Conservation (phyloP, 2,888 invertebrate species). For the Oscheius sp. region DNA sequence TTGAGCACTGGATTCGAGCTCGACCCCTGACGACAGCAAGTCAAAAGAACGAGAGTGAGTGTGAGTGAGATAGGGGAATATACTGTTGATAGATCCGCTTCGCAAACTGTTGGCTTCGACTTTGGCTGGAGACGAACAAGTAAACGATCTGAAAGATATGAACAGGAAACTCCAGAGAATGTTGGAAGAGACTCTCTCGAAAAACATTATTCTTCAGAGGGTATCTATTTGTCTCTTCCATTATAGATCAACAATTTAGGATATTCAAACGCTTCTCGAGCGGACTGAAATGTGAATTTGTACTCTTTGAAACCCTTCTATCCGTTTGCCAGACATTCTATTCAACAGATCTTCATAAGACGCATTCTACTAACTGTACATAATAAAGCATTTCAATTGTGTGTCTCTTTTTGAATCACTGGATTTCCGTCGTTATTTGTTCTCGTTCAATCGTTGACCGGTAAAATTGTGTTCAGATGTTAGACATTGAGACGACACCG, state of each 20-base stretch:
- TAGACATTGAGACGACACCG: constrained; percentile 4
- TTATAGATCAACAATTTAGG: constrained; percentile 39
- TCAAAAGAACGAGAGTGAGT: constrained; percentile 39
- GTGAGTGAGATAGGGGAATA: not conserved
- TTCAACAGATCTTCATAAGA: not conserved
- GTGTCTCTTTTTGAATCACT: not conserved
- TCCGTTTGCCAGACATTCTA: constrained; percentile 1
- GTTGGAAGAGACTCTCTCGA: constrained; percentile 63
- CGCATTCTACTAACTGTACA: constrained; percentile 11
- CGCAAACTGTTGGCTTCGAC: constrained; percentile 50
- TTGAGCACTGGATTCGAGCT: constrained; percentile 52
- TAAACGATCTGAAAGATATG: constrained; percentile 56
- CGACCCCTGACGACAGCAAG: constrained; percentile 22
- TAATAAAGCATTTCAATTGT: not conserved
- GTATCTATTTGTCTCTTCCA: constrained; percentile 17
- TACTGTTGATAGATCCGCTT: constrained; percentile 16
- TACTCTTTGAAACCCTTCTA: not conserved
- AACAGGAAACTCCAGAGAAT: constrained; percentile 60
- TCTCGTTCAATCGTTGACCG: not conserved
- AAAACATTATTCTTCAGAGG: constrained; percentile 58
- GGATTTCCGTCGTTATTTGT: not conserved
- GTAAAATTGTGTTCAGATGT: not conserved
- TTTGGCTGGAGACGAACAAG: constrained; percentile 45
- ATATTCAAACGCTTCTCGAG: constrained; percentile 58
- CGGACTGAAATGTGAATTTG: constrained; percentile 51